Evolutionary conservation across 2,888 invertebrate species (phyloP).

Genomic region (Epistrophe eligans): DNA sequence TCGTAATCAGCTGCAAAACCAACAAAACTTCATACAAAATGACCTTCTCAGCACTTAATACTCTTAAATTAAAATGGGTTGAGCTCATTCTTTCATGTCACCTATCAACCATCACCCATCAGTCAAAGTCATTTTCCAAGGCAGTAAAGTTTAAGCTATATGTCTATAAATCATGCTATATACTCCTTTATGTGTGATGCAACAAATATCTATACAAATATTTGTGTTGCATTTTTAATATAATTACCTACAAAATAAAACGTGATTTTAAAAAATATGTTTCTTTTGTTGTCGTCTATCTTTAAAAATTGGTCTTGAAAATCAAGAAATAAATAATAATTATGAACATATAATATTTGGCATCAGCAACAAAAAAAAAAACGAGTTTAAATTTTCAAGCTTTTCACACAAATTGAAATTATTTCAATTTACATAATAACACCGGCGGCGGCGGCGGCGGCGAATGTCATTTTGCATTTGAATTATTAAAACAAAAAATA

Average conservation of each 20-base stretch:
- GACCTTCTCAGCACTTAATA: conserved; percentile 10
- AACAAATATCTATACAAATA: background rate
- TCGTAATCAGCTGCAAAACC: background rate
- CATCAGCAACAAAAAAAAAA: conserved; percentile 3
- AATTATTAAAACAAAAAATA: background rate
- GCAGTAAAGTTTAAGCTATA: background rate
- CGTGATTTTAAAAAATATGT: conserved; percentile 24
- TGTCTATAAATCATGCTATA: background rate
- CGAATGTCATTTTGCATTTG: background rate
- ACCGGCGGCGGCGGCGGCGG: background rate
- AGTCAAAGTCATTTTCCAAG: conserved; percentile 10
- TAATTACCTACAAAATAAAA: conserved; percentile 1
- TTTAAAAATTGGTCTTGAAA: conserved; percentile 42
- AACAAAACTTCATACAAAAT: background rate
- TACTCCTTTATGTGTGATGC: conserved; percentile 8
- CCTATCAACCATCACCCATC: conserved; percentile 9
- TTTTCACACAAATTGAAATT: conserved; percentile 18
- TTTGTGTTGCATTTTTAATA: conserved; percentile 41
- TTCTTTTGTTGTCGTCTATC: conserved; percentile 3
- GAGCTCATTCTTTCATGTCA: conserved; percentile 2
- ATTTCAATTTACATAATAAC: conserved; percentile 9
- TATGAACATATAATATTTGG: conserved; percentile 37
- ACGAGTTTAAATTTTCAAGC: conserved; percentile 33
- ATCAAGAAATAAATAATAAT: background rate
- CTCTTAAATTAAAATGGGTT: conserved; percentile 2